Evolutionary conservation across 2,888 invertebrate species (phyloP).

Genomic region (Andrena bucephala): DNA sequence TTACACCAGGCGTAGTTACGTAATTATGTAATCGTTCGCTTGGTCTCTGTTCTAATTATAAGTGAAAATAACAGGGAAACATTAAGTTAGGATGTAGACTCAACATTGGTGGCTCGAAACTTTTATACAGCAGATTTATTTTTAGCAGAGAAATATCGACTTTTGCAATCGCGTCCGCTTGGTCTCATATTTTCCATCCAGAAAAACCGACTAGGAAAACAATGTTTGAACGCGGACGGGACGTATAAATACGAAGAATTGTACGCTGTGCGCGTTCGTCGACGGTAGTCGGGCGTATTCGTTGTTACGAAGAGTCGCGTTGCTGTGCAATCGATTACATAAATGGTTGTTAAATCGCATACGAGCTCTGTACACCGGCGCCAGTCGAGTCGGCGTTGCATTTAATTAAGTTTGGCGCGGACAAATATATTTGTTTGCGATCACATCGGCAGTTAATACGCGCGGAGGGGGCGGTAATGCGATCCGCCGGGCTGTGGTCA

Average conservation of each 20-base stretch:
- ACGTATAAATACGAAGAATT: not conserved
- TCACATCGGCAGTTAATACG: slow-evolving; percentile 43
- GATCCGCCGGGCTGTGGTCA: slow-evolving; percentile 41
- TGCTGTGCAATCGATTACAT: slow-evolving; percentile 36
- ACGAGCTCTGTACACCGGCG: not conserved
- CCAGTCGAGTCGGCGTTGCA: slow-evolving; percentile 19
- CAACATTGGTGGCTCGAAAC: too few species aligned
- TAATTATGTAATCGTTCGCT: too few species aligned
- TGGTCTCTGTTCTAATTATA: too few species aligned
- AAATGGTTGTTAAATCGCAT: slow-evolving; percentile 27
- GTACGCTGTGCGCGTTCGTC: not conserved
- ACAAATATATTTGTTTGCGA: slow-evolving; percentile 59
- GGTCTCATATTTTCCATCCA: too few species aligned
- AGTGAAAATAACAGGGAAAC: too few species aligned
- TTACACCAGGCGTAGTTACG: too few species aligned
- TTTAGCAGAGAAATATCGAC: too few species aligned
- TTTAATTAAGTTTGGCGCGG: slow-evolving; percentile 54
- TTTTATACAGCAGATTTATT: too few species aligned
- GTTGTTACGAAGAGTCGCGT: not conserved
- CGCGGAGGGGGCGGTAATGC: slow-evolving; percentile 29
- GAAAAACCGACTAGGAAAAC: too few species aligned
- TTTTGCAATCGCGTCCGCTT: too few species aligned
- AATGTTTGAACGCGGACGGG: too few species aligned
- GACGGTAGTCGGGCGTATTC: not conserved
- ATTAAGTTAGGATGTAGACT: too few species aligned